A percentile compares a stretch with the other conserved stretches of the same genome.
Conservation (phyloP, 2,113 vertebrate genomes). For the Engystomops pustulosus region DNA sequence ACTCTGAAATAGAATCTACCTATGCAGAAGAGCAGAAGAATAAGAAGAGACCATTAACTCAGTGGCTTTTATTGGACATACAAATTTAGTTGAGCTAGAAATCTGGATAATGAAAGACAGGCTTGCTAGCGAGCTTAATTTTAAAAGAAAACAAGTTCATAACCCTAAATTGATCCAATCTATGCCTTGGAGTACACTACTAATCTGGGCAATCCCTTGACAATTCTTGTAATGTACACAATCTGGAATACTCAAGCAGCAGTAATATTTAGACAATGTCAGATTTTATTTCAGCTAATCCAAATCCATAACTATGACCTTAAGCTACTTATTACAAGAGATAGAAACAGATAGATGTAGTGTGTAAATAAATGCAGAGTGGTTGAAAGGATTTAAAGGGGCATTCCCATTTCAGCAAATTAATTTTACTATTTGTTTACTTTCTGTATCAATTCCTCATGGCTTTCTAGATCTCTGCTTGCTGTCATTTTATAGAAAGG, state of each 20-base stretch:
- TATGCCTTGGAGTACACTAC: constrained; percentile 22
- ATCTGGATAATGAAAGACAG: constrained; percentile 38
- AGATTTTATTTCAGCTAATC: constrained; percentile 26
- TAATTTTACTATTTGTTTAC: not conserved
- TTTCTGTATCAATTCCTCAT: no score
- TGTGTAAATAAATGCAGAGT: not conserved
- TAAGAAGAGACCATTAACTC: constrained; percentile 33
- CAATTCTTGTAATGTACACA: constrained; percentile 12
- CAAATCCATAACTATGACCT: constrained; percentile 33
- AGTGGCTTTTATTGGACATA: constrained; percentile 42
- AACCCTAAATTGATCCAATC: constrained; percentile 53
- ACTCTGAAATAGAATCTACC: constrained; percentile 22
- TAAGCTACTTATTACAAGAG: not conserved
- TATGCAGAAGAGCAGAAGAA: constrained; percentile 20
- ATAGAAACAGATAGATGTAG: not conserved
- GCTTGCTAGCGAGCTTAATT: constrained; percentile 43
- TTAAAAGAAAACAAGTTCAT: constrained; percentile 35
- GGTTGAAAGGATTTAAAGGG: not conserved
- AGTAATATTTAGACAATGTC: constrained; percentile 33
- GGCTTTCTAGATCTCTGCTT: no score
- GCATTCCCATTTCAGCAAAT: no score
- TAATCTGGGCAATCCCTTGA: constrained; percentile 24
- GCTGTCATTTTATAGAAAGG: no score
- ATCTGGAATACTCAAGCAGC: constrained; percentile 28
- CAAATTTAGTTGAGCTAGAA: constrained; percentile 41